Percentiles rank a stretch among this genome's conserved stretches.
phyloP scores from a whole-genome alignment of 1,140 invertebrate genomes.

The Camponotus pennsylvanicus region DNA sequence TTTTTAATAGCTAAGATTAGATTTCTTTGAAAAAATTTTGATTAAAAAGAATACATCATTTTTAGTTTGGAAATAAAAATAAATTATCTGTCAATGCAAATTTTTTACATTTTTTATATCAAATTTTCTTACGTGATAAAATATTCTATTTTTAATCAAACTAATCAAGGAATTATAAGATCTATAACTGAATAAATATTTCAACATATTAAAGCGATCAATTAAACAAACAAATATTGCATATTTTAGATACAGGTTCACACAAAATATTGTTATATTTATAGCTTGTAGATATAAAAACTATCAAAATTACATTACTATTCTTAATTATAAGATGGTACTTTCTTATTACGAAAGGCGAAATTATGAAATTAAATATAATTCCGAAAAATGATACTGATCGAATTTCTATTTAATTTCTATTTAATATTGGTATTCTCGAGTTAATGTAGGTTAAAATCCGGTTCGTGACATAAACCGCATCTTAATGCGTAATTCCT shows the following conservation, averaged over 20 bases:
- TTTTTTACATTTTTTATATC: no score
- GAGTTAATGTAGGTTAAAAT: neutral
- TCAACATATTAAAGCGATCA: no score
- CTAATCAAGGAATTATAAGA: neutral
- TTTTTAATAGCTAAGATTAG: no score
- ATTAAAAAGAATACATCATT: neutral
- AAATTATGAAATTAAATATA: neutral
- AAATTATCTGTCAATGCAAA: neutral
- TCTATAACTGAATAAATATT: neutral
- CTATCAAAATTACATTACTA: neutral
- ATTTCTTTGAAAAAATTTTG: neutral
- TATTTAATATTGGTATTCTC: neutral
- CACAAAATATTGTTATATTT: neutral
- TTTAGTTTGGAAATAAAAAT: neutral
- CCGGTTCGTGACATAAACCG: neutral
- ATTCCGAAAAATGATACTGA: neutral
- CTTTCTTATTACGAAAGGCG: neutral
- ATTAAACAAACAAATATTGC: no score
- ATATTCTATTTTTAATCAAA: neutral
- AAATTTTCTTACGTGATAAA: no score
- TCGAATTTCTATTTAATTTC: neutral
- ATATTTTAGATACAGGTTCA: no score
- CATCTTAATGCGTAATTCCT: constrained; percentile 11
- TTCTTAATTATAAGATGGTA: neutral
- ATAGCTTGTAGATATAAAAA: neutral